phyloP scores from a whole-genome alignment of 2,113 vertebrate genomes.

The Oreocharis arfaki region DNA sequence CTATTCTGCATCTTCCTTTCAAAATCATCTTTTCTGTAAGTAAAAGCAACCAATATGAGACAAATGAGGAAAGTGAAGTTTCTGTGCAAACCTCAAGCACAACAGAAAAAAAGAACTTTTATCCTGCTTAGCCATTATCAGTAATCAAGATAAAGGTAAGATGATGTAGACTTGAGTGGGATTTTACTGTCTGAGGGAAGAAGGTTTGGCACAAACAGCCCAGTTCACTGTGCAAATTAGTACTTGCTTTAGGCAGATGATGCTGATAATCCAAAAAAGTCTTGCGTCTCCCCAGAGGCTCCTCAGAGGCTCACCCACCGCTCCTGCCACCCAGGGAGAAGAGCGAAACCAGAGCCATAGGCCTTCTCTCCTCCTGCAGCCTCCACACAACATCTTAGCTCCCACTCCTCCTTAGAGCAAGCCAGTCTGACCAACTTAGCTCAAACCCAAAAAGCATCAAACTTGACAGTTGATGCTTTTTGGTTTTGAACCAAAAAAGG shows the following conservation, averaged over 20 bases:
- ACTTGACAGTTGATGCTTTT: neutral
- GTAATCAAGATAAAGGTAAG: neutral
- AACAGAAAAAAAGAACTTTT: neutral
- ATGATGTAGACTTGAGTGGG: neutral
- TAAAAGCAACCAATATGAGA: neutral
- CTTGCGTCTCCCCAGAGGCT: neutral
- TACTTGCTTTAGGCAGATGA: neutral
- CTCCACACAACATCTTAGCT: neutral
- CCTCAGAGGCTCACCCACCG: neutral
- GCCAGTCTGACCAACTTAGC: neutral
- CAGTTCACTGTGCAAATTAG: neutral
- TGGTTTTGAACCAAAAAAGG: neutral
- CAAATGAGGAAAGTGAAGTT: neutral
- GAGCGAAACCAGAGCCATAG: neutral
- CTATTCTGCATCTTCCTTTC: neutral
- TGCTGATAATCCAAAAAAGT: neutral
- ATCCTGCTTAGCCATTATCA: neutral
- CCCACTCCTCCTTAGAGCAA: neutral
- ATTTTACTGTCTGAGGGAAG: neutral
- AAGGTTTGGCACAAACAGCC: neutral
- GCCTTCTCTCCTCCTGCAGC: neutral
- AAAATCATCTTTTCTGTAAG: neutral
- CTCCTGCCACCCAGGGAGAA: neutral
- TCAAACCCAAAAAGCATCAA: neutral
- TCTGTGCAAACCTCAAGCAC: neutral